Base-by-base conservation (phyloP, 2,888 invertebrate species). In the Luperina testacea region DNA sequence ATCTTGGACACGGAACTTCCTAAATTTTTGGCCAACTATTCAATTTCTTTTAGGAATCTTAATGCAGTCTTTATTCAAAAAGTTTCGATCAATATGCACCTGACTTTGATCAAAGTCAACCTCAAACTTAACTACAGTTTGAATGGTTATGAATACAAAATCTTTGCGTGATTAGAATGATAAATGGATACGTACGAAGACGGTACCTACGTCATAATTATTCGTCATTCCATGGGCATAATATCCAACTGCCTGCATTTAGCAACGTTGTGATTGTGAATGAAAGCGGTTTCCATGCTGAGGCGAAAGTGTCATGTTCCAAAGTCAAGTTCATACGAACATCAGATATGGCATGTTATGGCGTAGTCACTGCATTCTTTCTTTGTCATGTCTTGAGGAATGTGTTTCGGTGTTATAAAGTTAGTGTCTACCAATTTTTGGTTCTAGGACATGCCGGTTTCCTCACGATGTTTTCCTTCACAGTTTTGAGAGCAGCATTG, bases 291-390 rank as follows among this genome's bases (percentile, higher is more conserved):
- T 48, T 78, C 68, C 63, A 69, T 69, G 59, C 64, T 61, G 15
- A 76, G 45, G 32, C 69, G 70, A 82, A 76, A 76, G 78, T 78
- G 42, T 78, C 64, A 42, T 20, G 67, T 77, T 80, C n/a, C 77
- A 77, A 78, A 72, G 81, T 81, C 86, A 86, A 86, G 86, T 84
- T 86, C 80, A 75, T 76, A 24, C 20, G 20, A 64, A 42, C 74
- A 61, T 64, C 42, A 48, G 61, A 24, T 67, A 38, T 32, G n/a
- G 51, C 20, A 61, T 59, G 42, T 67, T 27, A 67, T 70, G 24
- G 57, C 42, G 61, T 71, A 63, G 24, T 65, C 8, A 6, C 15
- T 68, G 70, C 53, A 32, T 71, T 63, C 9, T 59, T 71, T 73
- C 24, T 53, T 72, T 72, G 64, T 64, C 38, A 24, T 57, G 38